Evolutionary conservation across 2,113 vertebrate species (phyloP).

Genomic region (Bos indicus): DNA sequence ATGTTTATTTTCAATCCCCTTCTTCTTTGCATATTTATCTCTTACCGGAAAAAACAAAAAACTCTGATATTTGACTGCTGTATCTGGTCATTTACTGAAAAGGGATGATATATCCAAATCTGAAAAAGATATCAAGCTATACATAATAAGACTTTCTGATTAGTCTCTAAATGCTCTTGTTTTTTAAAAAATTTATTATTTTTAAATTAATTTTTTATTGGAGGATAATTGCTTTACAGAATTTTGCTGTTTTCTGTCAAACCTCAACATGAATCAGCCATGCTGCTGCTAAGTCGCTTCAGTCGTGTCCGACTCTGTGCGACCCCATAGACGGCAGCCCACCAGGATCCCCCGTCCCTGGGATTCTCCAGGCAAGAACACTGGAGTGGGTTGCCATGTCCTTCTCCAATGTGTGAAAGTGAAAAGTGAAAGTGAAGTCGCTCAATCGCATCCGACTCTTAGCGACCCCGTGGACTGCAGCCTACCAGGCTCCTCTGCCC

Average conservation of each 20-base stretch:
- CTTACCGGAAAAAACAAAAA: constrained; percentile 4
- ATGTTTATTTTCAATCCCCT: background rate
- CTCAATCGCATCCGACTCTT: too few relatives aligned
- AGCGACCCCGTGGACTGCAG: too few relatives aligned
- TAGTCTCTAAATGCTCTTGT: background rate
- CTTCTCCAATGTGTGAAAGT: too few relatives aligned
- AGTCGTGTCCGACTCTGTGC: too few relatives aligned
- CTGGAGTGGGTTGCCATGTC: too few relatives aligned
- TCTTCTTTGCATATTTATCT: background rate
- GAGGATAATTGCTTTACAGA: background rate
- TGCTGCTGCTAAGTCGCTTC: too few relatives aligned
- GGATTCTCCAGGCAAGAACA: too few relatives aligned
- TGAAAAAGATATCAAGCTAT: constrained; percentile 31
- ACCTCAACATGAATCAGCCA: background rate
- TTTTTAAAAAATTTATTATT: background rate
- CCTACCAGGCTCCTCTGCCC: too few relatives aligned
- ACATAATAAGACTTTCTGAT: background rate
- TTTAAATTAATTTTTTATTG: background rate
- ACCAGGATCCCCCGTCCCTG: too few relatives aligned
- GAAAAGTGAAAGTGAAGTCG: too few relatives aligned
- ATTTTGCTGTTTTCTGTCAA: background rate
- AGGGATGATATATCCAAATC: constrained; percentile 19
- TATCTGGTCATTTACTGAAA: background rate
- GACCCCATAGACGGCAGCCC: too few relatives aligned
- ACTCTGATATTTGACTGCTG: background rate